Evolutionary conservation across 1,140 invertebrate genomes (phyloP), one percentile per base, ranked within the genome.

Genomic region (Lithobius niger): DNA sequence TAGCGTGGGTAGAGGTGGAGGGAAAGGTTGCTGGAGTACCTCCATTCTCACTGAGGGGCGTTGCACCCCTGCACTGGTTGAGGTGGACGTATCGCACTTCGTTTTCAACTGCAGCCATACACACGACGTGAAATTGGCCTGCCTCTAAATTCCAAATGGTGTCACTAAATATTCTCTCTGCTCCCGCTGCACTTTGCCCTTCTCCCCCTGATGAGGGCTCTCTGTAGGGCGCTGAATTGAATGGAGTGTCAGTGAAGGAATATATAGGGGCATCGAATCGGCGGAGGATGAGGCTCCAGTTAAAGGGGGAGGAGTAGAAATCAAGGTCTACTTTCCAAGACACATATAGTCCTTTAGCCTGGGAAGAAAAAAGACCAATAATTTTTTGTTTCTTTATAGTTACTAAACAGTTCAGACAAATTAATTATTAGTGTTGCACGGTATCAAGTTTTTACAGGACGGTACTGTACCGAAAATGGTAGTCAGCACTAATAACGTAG

Each of bases 281-380:
- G 1, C 59, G 52, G 27, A 48, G 45, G 2, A 57, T 48, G 16
- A 60, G 16, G 1, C 44, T 44, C 26, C 56, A 55, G 25, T 53
- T 52, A 26, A 28, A 18, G 1, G 26, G 28, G 19, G 50, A 16
- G 10, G 13, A 27, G 10, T n/a, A 22, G 22, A 50, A 50, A 4
- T 50, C 48, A 10, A 6, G 22, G 6, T 10, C 26, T n/a, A 55
- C 54, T 49, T 49, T 55, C 54, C 54, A 55, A 21, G n/a, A 10
- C 2, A 55, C 27, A 21, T 6, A 49, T 3, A 55, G 18, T 3
- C 44, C 6, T 18, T 48, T 27, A 3, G 3, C 4, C 31, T 50
- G 4, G 25, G 43, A n/a, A n/a, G n/a, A n/a, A n/a, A n/a, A n/a
- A n/a, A n/a, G n/a, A n/a, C n/a, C n/a, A n/a, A n/a, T n/a, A n/a